These are phyloP conservation scores for Actinia tenebrosa DNA, from an alignment of 64 coral and sea anemone genomes.

Conservation along the genomic window DNA sequence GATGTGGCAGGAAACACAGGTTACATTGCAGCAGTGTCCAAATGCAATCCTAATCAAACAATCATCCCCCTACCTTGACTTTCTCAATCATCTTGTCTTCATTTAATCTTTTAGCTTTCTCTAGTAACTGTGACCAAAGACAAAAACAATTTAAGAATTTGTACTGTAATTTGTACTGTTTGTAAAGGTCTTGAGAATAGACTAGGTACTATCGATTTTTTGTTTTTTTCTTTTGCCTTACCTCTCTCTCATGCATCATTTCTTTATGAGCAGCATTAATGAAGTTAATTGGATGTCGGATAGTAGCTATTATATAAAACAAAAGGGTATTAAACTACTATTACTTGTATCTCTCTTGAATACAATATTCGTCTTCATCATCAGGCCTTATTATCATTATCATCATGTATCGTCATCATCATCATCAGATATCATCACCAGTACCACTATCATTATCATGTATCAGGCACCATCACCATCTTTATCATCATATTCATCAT, in stretches of 20 bases:
- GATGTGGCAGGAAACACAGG: too few relatives aligned
- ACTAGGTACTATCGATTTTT: neutral
- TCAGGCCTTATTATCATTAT: neutral
- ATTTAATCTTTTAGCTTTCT: slow-evolving; percentile 83
- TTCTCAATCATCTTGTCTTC: slow-evolving; percentile 85
- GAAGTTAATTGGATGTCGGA: slow-evolving; percentile 88
- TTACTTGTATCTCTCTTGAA: neutral
- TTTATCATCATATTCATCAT: neutral
- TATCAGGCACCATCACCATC: neutral
- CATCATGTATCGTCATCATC: neutral
- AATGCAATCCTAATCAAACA: neutral
- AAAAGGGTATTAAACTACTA: neutral
- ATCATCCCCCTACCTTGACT: slow-evolving; percentile 39
- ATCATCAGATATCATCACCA: neutral
- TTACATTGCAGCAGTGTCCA: too few relatives aligned
- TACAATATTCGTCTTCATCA: neutral
- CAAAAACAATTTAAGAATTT: neutral
- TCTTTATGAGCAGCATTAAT: slow-evolving; percentile 84
- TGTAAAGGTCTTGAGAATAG: neutral
- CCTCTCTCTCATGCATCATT: slow-evolving; percentile 83
- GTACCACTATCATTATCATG: neutral
- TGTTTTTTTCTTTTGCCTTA: neutral
- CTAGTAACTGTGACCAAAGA: slow-evolving; percentile 55
- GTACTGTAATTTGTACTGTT: too few relatives aligned
- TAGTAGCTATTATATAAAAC: slow-evolving; percentile 46